Evolutionary conservation across 2,888 invertebrate genomes (phyloP), one percentile per base, ranked within the genome.

Genomic region (Drosophila macrospina): DNA sequence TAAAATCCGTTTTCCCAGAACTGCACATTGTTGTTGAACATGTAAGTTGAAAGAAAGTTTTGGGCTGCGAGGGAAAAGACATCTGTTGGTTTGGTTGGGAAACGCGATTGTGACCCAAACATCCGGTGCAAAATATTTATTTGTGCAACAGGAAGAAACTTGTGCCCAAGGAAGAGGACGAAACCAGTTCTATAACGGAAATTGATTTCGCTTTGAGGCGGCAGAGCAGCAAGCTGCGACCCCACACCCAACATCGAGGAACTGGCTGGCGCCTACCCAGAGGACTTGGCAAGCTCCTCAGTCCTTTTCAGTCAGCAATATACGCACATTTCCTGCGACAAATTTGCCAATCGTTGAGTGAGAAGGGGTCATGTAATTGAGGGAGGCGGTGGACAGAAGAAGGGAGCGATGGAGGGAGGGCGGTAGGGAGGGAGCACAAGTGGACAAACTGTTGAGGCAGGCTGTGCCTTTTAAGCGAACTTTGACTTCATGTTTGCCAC

Each of bases 281-380:
- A 56, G 48, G 47, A 28, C 41, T 59, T 28, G 28, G 51, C 36
- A 56, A 4, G 47, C 41, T 50, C 26, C 52, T 50, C 13, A 16
- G 20, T 24, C n/a, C 6, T 20, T 20, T 16, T 6, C 26, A 16
- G 30, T 36, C 59, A 56, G 64, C 75, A 73, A 75, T 69, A 75
- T 59, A 82, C 82, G 82, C 86, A 83, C 88, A 88, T 86, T 83
- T 83, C 88, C 88, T 83, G 88, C 86, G 88, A 83, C 83, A 83
- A 83, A 83, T 83, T 83, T 88, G 83, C 83, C 80, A 73, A 75
- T 69, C 69, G 63, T 45, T 52, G 13, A 47, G 34, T 7, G 16
- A 20, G 36, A 2, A 15, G 13, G 16, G 15, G 39, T 44, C 44
- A 1, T 15, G 10, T 16, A 42, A 34, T 36, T 11, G 34, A 4